Evolutionary conservation across 2,797 vertebrate species (phyloP), one percentile per base, ranked within the genome.

Genomic region (Argyrosomus regius): DNA sequence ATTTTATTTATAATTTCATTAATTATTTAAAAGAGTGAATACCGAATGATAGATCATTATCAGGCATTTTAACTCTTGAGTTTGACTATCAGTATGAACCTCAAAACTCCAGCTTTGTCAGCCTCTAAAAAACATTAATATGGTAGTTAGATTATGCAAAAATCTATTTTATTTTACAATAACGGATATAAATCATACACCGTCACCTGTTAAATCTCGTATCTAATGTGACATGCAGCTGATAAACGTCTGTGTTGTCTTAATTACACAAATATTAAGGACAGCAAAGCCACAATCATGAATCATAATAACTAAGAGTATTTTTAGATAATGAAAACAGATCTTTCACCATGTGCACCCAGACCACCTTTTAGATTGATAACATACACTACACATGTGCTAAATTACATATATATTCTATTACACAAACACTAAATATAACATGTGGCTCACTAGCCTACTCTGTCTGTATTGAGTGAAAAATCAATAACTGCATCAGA

Each of bases 401-500:
- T 1, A 52, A 12, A 16, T 48, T 57, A 59, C 53, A 74, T 56
- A 74, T 56, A 22, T 63, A 77, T 66, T 58, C 35, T 52, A 16
- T 64, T 31, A 22, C 45, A 75, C 24, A 56, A 45, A 56, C 41
- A 59, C 77, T 66, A 75, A 75, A 72, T 77, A 56, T 73, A 69
- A 71, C 45, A 35, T 35, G 5, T 16, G 70, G 45, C 56, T 82
- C 56, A 56, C 28, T 18, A 11, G 39, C 60, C 69, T 58, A 66
- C 53, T 72, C 20, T 28, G 14, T 61, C 71, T 68, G 35, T 53
- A 79, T 24, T 10, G 52, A 84, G 60, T 56, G 22, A 14, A 72
- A 81, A 75, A 87, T 87, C 82, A 83, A 88, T 85, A 71, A 16
- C 35, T 16, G 61, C 79, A 68, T 35, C 17, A 12, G 64, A 59